Percentiles rank a stretch among this genome's conserved stretches.
phyloP scores from a whole-genome alignment of 2,113 vertebrate species.

The Calyptomena viridis region DNA sequence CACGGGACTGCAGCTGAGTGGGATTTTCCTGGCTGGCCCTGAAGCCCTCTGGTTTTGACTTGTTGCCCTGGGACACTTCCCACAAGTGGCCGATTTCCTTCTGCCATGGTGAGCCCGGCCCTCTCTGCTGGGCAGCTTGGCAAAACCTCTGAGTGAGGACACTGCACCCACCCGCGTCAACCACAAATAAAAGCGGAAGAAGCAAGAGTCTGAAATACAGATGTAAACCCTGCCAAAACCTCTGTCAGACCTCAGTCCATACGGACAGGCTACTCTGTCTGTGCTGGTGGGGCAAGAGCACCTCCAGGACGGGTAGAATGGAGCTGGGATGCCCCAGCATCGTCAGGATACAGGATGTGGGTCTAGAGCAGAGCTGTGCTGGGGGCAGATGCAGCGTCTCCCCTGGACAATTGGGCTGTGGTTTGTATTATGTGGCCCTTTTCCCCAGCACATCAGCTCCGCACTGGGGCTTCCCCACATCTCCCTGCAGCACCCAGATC shows the following conservation, averaged over 20 bases:
- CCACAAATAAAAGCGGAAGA: neutral
- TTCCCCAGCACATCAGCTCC: rapidly evolving
- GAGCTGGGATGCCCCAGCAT: neutral
- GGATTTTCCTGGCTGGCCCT: neutral
- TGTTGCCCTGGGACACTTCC: neutral
- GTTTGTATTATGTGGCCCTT: neutral
- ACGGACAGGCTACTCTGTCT: neutral
- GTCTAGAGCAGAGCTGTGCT: rapidly evolving
- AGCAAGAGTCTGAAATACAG: rapidly evolving
- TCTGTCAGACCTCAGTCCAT: neutral
- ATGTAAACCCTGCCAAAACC: neutral
- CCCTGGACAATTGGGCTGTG: neutral
- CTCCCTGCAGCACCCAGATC: neutral
- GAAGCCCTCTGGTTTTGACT: neutral
- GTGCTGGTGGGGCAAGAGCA: rapidly evolving
- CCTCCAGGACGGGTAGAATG: neutral
- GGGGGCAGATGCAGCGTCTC: neutral
- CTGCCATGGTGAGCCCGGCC: rapidly evolving
- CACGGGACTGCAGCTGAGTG: neutral
- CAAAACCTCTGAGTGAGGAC: neutral
- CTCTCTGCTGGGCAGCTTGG: rapidly evolving
- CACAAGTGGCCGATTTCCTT: rapidly evolving
- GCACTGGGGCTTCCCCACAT: neutral
- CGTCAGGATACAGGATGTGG: neutral
- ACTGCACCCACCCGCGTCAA: neutral